Evolutionary conservation across 2,797 vertebrate species (phyloP), one percentile per base, ranked within the genome.

Genomic region (Xerus rutilus): DNA sequence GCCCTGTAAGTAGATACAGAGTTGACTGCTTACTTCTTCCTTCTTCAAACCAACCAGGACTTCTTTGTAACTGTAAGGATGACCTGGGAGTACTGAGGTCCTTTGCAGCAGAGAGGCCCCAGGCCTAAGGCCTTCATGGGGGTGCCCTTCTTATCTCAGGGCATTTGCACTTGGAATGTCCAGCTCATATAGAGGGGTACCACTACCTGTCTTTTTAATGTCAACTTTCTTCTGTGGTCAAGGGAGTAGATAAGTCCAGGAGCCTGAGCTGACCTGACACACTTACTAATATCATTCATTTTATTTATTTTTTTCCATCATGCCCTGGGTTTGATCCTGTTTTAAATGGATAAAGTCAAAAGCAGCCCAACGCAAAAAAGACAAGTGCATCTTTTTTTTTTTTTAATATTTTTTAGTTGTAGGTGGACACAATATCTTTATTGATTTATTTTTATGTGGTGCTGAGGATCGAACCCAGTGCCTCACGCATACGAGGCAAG

Each of bases 311-410:
- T 25, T 47, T 49, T 14, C n/a, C n/a, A 87, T 2, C 59, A 17
- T 23, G 28, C n/a, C 43, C 28, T 81, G 74, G 82, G 23, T 72
- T 76, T 93, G 67, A 78, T 54, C 70, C 18, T 76, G 18, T 83
- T 94, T 86, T 89, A 83, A 69, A 10, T n/a, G 47, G 82, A 47
- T 59, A 52, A 87, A 93, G 82, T 89, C 13, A 79, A 79, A 95
- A 69, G 59, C 35, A 88, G 54, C n/a, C 65, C 65, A 54, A 11
- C 69, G 49, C 49, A 54, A 30, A 62, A 67, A 67, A n/a, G 28
- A 62, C 49, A 86, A 18, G 14, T 45, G 6, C n/a, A 28, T 14
- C 21, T 20, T 65, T n/a, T n/a, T n/a, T n/a, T n/a, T n/a, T n/a
- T n/a, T n/a, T n/a, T n/a, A n/a, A n/a, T n/a, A n/a, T n/a, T n/a